phyloP scores from a whole-genome alignment of 2,797 vertebrate species.

The Menidia menidia region DNA sequence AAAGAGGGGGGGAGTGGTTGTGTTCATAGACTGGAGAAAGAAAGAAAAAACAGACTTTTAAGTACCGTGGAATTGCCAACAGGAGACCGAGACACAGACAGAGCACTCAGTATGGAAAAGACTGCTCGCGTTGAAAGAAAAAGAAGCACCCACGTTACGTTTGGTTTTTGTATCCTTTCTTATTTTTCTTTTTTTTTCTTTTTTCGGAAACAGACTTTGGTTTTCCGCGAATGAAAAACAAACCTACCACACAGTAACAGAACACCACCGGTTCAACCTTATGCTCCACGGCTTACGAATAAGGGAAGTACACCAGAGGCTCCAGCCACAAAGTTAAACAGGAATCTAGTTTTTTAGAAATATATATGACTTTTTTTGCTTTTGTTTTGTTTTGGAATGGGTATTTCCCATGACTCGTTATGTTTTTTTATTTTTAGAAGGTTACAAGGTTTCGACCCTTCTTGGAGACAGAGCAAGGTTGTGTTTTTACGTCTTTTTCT shows the following conservation, averaged over 20 bases:
- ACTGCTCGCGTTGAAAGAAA: slow-evolving; percentile 61
- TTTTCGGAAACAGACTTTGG: slow-evolving; percentile 77
- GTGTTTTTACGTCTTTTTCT: slow-evolving; percentile 22
- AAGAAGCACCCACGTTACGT: slow-evolving; percentile 58
- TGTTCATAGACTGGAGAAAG: slow-evolving; percentile 57
- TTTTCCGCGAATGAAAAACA: slow-evolving; percentile 70
- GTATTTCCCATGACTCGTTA: slow-evolving; percentile 83
- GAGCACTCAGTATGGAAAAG: slow-evolving; percentile 79
- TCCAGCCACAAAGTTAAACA: slow-evolving; percentile 85
- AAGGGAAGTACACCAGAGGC: slow-evolving; percentile 82
- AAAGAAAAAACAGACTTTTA: slow-evolving; percentile 64
- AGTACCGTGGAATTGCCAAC: slow-evolving; percentile 82
- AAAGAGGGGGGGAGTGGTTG: slow-evolving; percentile 70
- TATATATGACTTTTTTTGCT: slow-evolving; percentile 87
- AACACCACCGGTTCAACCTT: slow-evolving; percentile 85
- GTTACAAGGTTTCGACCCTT: slow-evolving; percentile 68
- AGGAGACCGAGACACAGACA: slow-evolving; percentile 76
- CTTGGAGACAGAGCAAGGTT: slow-evolving; percentile 51
- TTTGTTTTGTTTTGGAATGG: slow-evolving; percentile 7
- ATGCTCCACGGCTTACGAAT: slow-evolving; percentile 84
- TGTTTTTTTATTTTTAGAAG: slow-evolving; percentile 72
- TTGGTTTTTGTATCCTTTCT: slow-evolving; percentile 28
- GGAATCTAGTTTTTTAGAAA: slow-evolving; percentile 96
- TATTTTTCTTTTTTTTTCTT: slow-evolving; percentile 31
- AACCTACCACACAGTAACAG: slow-evolving; percentile 79